Percentiles rank a stretch among this genome's conserved stretches.
Evolutionary conservation across 2,797 vertebrate genomes (phyloP).

Genomic region (Gymnocypris eckloni): DNA sequence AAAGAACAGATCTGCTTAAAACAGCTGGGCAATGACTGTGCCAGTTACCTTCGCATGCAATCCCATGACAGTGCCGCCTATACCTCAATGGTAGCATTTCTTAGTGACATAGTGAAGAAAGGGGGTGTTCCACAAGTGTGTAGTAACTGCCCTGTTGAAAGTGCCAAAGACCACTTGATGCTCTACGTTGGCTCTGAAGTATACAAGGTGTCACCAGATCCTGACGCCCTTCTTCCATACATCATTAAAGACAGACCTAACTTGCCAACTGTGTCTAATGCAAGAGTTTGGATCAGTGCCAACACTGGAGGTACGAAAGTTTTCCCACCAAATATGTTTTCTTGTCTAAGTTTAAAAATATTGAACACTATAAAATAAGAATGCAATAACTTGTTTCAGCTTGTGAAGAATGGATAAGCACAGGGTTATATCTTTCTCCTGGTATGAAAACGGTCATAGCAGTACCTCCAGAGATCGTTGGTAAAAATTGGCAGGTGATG

Average conservation of each 20-base stretch:
- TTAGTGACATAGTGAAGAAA: conserved; percentile 70
- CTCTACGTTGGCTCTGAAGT: conserved; percentile 75
- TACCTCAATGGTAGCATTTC: conserved; percentile 69
- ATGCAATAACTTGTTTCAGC: conserved; percentile 60
- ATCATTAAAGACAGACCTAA: conserved; percentile 71
- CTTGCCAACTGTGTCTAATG: conserved; percentile 69
- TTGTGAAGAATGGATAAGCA: conserved; percentile 85
- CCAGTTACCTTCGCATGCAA: conserved; percentile 72
- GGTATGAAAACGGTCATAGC: conserved; percentile 81
- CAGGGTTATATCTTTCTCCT: conserved; percentile 85
- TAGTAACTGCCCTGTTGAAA: conserved; percentile 63
- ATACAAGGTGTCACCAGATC: conserved; percentile 73
- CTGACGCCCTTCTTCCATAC: conserved; percentile 75
- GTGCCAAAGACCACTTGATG: conserved; percentile 74
- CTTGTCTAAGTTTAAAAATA: neutral
- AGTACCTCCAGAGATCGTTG: conserved; percentile 74
- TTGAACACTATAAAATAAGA: neutral
- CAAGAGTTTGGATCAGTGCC: conserved; percentile 65
- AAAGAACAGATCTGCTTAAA: conserved; percentile 62
- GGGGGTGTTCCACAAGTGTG: conserved; percentile 73
- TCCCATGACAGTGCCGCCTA: conserved; percentile 70
- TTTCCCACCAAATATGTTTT: neutral
- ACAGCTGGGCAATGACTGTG: conserved; percentile 72
- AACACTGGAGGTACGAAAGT: conserved; percentile 71
- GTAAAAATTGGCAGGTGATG: conserved; percentile 80